Conservation (phyloP, 2,797 vertebrate species). For the Chloroceryle amazona region DNA sequence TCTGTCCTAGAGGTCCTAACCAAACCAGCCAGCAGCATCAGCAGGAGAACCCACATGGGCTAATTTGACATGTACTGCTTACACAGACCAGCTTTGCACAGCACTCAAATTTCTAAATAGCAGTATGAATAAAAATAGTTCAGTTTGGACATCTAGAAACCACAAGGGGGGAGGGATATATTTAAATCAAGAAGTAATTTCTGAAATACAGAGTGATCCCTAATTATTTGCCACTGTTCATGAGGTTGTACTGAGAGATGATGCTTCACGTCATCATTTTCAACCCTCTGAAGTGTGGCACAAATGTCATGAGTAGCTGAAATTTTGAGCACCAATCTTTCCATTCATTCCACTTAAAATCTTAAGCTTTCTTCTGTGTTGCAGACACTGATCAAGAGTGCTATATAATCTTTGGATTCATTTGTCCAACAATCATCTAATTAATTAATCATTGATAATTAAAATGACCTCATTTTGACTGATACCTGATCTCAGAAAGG, state of each 20-base stretch:
- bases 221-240: background rate
- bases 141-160: background rate
- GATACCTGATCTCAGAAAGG: slow-evolving; percentile 77
- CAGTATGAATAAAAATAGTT: background rate
- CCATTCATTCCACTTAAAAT: slow-evolving; percentile 21
- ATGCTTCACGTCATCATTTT: background rate
- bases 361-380: background rate
- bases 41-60: background rate
- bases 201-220: background rate
- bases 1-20: background rate
- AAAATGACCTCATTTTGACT: slow-evolving; percentile 84
- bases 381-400: slow-evolving; percentile 13
- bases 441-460: slow-evolving; percentile 86
- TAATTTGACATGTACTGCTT: background rate
- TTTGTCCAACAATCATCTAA: slow-evolving; percentile 79
- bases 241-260: background rate
- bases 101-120: background rate
- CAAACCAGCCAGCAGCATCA: background rate
- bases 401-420: slow-evolving; percentile 71
- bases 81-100: background rate
- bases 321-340: slow-evolving; percentile 1
- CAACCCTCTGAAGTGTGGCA: background rate
- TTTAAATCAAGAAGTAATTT: slow-evolving; percentile 6
- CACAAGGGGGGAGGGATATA: background rate
- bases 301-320: background rate